Conservation (phyloP, 2,797 vertebrate genomes). For the Aldrovandia affinis region DNA sequence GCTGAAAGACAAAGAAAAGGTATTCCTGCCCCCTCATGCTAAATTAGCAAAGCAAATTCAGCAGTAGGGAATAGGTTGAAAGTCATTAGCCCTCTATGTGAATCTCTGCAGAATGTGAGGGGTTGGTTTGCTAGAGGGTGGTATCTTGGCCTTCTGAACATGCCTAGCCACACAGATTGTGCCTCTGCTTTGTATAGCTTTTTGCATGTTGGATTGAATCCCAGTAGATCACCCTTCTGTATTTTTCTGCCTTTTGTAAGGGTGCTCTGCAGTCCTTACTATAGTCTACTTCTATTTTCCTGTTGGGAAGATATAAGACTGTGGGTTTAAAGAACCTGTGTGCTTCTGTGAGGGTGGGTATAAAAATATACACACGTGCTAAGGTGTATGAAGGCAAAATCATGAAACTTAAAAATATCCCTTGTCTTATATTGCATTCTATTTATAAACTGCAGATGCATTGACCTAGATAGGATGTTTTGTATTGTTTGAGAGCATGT, state of each 20-base stretch:
- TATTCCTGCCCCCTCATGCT: neutral
- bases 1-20: neutral
- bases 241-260: neutral
- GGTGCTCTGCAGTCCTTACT: conserved; percentile 14
- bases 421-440: conserved; percentile 3
- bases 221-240: conserved; percentile 15
- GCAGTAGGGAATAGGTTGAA: neutral
- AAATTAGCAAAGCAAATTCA: neutral
- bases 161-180: neutral
- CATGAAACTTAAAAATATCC: conserved; percentile 25
- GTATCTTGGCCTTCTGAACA: neutral
- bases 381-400: conserved; percentile 23
- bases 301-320: conserved; percentile 12
- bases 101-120: neutral
- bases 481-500: conserved; percentile 22
- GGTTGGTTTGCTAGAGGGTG: neutral
- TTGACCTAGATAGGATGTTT: conserved; percentile 13
- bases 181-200: conserved; percentile 8
- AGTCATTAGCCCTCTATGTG: neutral
- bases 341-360: conserved; percentile 6
- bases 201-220: conserved; percentile 7
- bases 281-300: conserved; percentile 14
- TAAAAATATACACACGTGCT: conserved; percentile 16
- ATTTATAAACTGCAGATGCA: conserved; percentile 22
- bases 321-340: neutral